Conservation (phyloP, 23 tunicate genomes). For the Styela clava region DNA sequence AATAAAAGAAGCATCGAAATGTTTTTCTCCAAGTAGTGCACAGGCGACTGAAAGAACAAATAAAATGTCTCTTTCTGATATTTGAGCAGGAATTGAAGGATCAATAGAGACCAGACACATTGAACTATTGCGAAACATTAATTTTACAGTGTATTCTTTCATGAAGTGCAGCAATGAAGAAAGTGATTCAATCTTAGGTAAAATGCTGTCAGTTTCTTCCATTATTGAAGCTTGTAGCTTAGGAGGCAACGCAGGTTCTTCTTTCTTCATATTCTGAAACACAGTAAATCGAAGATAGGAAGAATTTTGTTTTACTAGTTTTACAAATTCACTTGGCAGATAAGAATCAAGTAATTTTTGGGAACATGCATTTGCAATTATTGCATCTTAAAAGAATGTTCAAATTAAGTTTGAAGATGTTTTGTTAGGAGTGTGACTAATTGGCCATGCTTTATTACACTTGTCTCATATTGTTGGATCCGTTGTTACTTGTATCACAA, state of each 20-base stretch:
- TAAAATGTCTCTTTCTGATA: neutral
- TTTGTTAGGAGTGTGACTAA: too few relatives aligned
- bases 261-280: neutral
- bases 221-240: neutral
- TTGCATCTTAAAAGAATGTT: too few relatives aligned
- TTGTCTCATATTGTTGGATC: too few relatives aligned
- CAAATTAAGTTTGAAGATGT: too few relatives aligned
- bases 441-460: too few relatives aligned
- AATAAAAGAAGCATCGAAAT: neutral
- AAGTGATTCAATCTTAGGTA: neutral
- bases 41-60: neutral
- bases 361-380: too few relatives aligned
- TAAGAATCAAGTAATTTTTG: too few relatives aligned
- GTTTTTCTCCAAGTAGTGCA: neutral
- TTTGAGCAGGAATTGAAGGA: neutral
- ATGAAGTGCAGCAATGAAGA: slow-evolving; percentile 14
- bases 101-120: neutral
- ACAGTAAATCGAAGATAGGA: too few relatives aligned
- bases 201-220: neutral
- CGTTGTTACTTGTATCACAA: too few relatives aligned
- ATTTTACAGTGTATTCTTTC: slow-evolving; percentile 17
- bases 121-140: neutral
- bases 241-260: neutral
- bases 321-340: too few relatives aligned
- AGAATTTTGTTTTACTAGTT: too few relatives aligned